These are phyloP conservation scores for Prenolepis imparis DNA, from an alignment of 2,888 invertebrate species.

Conservation along the genomic window DNA sequence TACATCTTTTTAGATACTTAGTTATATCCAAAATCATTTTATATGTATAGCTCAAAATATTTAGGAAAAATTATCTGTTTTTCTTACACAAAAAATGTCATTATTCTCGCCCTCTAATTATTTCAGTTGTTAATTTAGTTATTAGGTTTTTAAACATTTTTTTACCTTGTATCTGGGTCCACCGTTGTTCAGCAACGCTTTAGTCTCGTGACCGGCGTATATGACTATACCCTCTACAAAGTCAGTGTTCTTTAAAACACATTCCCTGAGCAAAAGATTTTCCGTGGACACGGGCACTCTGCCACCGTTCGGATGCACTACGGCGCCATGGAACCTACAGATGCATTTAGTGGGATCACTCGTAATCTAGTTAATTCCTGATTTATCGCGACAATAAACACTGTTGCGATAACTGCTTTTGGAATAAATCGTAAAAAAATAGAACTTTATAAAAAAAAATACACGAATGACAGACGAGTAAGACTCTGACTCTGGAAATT, in stretches of 20 bases:
- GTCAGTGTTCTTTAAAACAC: slow-evolving; percentile 98
- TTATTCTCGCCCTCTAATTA: neutral
- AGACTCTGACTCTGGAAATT: neutral
- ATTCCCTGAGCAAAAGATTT: slow-evolving; percentile 96
- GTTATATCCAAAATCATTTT: neutral
- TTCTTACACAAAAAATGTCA: neutral
- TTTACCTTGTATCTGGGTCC: slow-evolving; percentile 91
- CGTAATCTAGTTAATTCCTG: slow-evolving; percentile 19
- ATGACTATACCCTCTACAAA: slow-evolving; percentile 98
- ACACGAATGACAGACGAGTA: neutral
- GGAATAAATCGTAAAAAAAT: slow-evolving; percentile 16
- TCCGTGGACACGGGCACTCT: slow-evolving; percentile 95
- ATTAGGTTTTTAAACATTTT: neutral
- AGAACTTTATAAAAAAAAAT: neutral
- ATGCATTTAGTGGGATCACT: slow-evolving; percentile 11
- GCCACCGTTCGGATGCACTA: slow-evolving; percentile 93
- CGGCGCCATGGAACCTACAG: slow-evolving; percentile 92
- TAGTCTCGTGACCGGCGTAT: slow-evolving; percentile 98
- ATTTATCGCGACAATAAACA: slow-evolving; percentile 19
- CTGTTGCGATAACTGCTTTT: neutral
- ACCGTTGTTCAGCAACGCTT: slow-evolving; percentile 98
- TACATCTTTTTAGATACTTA: neutral
- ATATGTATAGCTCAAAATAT: neutral
- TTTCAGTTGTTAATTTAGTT: neutral
- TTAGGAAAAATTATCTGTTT: neutral